Evolutionary conservation across 2,797 vertebrate species (phyloP).

Genomic region (Sebastolobus alascanus): DNA sequence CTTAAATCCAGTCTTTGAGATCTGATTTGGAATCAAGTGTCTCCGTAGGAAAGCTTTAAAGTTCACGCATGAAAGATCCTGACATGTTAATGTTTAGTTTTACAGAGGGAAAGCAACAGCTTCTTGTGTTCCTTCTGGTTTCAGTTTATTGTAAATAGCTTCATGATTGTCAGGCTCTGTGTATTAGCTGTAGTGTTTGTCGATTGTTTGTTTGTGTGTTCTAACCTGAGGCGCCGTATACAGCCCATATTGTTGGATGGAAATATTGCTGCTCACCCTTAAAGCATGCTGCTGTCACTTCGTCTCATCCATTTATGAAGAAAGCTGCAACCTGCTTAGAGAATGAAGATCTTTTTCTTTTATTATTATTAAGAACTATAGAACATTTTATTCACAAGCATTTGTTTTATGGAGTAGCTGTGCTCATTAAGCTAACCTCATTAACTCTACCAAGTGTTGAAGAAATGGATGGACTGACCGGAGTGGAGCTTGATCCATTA

Average conservation of each 20-base stretch:
- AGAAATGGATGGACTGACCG: constrained; percentile 45
- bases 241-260: constrained; percentile 45
- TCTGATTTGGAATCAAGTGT: constrained; percentile 26
- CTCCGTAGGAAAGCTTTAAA: too few species aligned
- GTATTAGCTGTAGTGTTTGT: constrained; percentile 42
- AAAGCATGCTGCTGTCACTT: constrained; percentile 70
- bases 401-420: constrained; percentile 33
- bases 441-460: constrained; percentile 57
- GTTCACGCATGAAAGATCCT: constrained; percentile 28
- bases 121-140: constrained; percentile 27
- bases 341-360: constrained; percentile 21
- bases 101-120: constrained; percentile 44
- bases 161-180: constrained; percentile 34
- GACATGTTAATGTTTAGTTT: constrained; percentile 41
- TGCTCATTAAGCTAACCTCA: constrained; percentile 58
- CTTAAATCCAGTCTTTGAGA: background rate
- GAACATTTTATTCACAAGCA: constrained; percentile 14
- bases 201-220: constrained; percentile 27
- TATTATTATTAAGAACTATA: constrained; percentile 19
- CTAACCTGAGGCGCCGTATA: constrained; percentile 29
- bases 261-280: constrained; percentile 73
- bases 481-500: constrained; percentile 57
- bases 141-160: constrained; percentile 63
- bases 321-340: constrained; percentile 54
- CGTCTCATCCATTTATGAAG: constrained; percentile 59